A percentile compares a stretch with the other conserved stretches of the same genome.
Conservation (phyloP, 1,140 invertebrate genomes). For the Mya arenaria region DNA sequence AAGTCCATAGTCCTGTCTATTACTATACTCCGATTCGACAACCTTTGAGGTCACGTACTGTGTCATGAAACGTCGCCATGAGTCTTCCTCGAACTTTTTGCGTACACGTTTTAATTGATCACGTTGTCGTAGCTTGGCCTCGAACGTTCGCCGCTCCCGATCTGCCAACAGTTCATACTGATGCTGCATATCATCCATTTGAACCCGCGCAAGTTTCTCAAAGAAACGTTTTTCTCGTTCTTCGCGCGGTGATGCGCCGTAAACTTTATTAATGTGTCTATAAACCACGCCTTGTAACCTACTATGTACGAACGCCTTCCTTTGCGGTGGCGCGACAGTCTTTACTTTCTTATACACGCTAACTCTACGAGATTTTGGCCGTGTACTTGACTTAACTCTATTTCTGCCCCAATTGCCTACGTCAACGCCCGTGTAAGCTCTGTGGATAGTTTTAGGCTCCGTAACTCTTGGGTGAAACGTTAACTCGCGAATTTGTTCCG, state of each 20-base stretch:
- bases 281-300: constrained; percentile 57
- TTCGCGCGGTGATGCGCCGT: constrained; percentile 53
- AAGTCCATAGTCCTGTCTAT: constrained; percentile 65
- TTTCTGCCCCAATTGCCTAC: constrained; percentile 3
- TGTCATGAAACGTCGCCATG: constrained; percentile 64
- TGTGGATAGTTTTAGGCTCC: constrained; percentile 35
- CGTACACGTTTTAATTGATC: constrained; percentile 63
- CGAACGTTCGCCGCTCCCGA: constrained; percentile 50
- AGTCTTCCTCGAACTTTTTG: constrained; percentile 66
- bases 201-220: constrained; percentile 61
- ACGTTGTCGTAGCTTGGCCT: constrained; percentile 63
- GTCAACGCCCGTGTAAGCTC: constrained; percentile 49
- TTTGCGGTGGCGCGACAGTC: neutral
- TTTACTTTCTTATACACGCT: constrained; percentile 39
- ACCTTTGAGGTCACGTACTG: constrained; percentile 72
- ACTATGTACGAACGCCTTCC: constrained; percentile 51
- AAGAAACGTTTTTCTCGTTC: constrained; percentile 64
- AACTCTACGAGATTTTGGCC: constrained; percentile 9
- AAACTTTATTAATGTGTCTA: constrained; percentile 62
- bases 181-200: constrained; percentile 55
- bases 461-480: constrained; percentile 50
- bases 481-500: constrained; percentile 52
- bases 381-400: neutral
- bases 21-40: constrained; percentile 64
- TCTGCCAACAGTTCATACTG: constrained; percentile 55